phyloP scores from a whole-genome alignment of 2,797 vertebrate species.

The Poecilia velifera region DNA sequence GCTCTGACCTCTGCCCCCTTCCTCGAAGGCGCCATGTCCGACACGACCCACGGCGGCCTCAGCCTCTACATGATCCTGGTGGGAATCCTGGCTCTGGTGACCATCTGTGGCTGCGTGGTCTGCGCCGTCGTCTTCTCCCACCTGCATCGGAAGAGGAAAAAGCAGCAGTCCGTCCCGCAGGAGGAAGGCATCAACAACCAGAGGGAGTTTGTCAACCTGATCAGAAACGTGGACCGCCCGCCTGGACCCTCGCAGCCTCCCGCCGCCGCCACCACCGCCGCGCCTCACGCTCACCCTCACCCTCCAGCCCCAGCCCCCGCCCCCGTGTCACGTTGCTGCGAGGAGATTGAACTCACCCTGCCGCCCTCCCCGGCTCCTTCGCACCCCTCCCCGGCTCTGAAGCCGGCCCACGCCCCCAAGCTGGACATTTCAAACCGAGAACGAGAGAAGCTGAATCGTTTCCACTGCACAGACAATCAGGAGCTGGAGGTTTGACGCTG shows the following conservation, averaged over 20 bases:
- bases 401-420: constrained; percentile 75
- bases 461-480: constrained; percentile 77
- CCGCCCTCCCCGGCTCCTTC: constrained; percentile 69
- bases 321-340: constrained; percentile 58
- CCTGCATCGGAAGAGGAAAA: constrained; percentile 75
- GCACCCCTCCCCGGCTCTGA: constrained; percentile 71
- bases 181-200: constrained; percentile 84
- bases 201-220: constrained; percentile 82
- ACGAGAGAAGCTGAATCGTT: constrained; percentile 84
- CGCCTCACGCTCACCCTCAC: constrained; percentile 11
- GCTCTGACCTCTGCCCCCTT: background rate
- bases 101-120: constrained; percentile 64
- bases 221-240: constrained; percentile 80
- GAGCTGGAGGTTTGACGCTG: constrained; percentile 79
- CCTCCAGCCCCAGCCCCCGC: constrained; percentile 31
- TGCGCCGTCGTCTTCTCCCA: constrained; percentile 76
- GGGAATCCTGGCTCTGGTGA: constrained; percentile 70
- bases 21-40: constrained; percentile 71
- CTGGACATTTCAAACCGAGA: constrained; percentile 85
- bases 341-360: constrained; percentile 83
- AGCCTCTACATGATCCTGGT: constrained; percentile 79
- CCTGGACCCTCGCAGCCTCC: constrained; percentile 54
- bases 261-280: background rate
- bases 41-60: constrained; percentile 55
- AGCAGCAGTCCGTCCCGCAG: constrained; percentile 67